Base-by-base conservation (phyloP, 2,797 vertebrate species). In the Astyanax mexicanus region DNA sequence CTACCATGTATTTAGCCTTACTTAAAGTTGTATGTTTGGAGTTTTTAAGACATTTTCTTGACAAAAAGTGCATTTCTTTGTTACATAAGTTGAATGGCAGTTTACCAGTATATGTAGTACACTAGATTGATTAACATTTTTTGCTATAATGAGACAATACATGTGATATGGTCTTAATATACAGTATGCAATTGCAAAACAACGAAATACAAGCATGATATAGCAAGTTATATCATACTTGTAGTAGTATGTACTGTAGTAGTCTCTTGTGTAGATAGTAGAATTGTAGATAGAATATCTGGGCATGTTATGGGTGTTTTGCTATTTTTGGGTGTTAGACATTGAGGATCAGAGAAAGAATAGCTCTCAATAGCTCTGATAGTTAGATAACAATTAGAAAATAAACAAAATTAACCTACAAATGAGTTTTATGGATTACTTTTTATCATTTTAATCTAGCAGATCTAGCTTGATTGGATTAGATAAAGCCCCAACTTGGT, bases 1-100 rank as follows among this genome's bases (percentile, higher is more conserved):
- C 74, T 75, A 72, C 71, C 78, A 80, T 70, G 42, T 61, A 44
- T 54, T 52, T 55, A 17, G 7, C 17, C 13, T 3, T 51, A 17
- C n/a, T n/a, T n/a, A n/a, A n/a, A n/a, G n/a, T n/a, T n/a, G n/a
- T n/a, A n/a, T n/a, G n/a, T n/a, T n/a, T n/a, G n/a, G n/a, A n/a
- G n/a, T n/a, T n/a, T n/a, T n/a, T n/a, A n/a, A n/a, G 8, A 11
- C 13, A 1, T 55, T 55, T 27, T 11, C 52, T 55, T 27, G 32
- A 2, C n/a, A 32, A 1, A 6, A 17, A 32, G 0, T 57, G 54
- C 6, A n/a, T n/a, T n/a, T n/a, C n/a, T 4, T 17, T 57, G 1
- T 40, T 21, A 4, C 12, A 44, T 45, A 0, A 27, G 6, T 10
- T 35, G 40, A 17, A 45, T 44, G 19, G 61, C 21, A 25, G 25